Base-by-base conservation (phyloP, 2,888 invertebrate genomes). In the Cryptocephalus moraei region DNA sequence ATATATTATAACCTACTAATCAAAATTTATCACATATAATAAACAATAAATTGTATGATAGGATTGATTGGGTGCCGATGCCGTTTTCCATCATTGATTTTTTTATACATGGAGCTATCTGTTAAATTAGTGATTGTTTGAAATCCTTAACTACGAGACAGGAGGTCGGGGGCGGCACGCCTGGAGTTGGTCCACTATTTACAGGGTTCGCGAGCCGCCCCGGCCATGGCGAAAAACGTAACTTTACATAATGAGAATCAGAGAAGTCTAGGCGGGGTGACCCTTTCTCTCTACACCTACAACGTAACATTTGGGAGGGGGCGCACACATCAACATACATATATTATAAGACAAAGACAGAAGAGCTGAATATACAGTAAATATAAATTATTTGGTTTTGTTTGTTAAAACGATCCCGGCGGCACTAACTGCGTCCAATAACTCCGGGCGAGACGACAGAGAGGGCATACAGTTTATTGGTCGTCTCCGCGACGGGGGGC, bases 101-200 rank as follows among this genome's bases (percentile, higher is more conserved):
- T 14, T 36, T n/a, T n/a, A n/a, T n/a, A 63, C 58, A 62, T 54
- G 51, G 54, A 53, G 49, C 50, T 43, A 31, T 34, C 33, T 11
- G 2, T 71, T 73, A 71, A 70, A 69, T 71, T 68, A 72, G 68
- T 73, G 71, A 75, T 75, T 73, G 74, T 74, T 74, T 70, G 73
- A 71, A n/a, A 72, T 72, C 65, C 72, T 74, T 67, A 68, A 62
- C 64, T 66, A 68, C 54, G 55, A 22, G 57, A 56, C 49, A 56
- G 49, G 52, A 51, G 50, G 47, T 48, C 54, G 54, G 55, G n/a
- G 52, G 45, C 40, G 46, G 50, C 36, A 50, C 41, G 54, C 52
- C 46, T 43, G 52, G 59, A 61, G 61, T 70, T 70, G 70, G 70
- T 70, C 70, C 69, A 57, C 66, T 70, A 70, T 70, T 52, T 70